phyloP scores from a whole-genome alignment of 1,140 invertebrate species.

The Drepana arcuata region DNA sequence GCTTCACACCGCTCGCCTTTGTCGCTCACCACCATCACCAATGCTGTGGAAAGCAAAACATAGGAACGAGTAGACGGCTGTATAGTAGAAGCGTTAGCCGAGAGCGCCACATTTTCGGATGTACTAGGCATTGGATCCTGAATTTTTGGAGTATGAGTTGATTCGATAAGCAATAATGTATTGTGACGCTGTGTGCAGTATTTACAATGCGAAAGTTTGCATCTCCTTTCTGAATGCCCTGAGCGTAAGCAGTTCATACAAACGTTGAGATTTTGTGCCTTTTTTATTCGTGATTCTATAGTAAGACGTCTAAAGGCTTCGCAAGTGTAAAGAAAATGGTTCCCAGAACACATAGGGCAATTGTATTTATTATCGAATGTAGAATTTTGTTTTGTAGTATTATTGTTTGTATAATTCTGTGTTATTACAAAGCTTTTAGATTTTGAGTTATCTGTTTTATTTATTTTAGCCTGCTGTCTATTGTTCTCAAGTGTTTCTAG shows the following conservation, averaged over 20 bases:
- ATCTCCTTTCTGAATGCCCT: slow-evolving; percentile 4
- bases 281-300: not conserved
- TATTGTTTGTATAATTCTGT: too few relatives aligned
- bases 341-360: slow-evolving; percentile 1
- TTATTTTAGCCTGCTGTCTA: not conserved
- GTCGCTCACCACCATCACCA: too few relatives aligned
- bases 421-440: too few relatives aligned
- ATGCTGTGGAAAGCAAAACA: too few relatives aligned
- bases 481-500: slow-evolving; percentile 6
- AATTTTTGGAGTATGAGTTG: not conserved
- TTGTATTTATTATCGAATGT: not conserved
- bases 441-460: too few relatives aligned
- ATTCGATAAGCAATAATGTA: slow-evolving; percentile 8
- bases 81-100: too few relatives aligned
- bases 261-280: not conserved
- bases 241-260: slow-evolving; percentile 7
- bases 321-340: slow-evolving; percentile 5
- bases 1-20: too few relatives aligned
- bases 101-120: too few relatives aligned
- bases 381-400: not conserved
- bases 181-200: slow-evolving; percentile 7
- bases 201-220: slow-evolving; percentile 5
- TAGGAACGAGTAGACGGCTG: too few relatives aligned
- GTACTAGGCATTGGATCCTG: too few relatives aligned
- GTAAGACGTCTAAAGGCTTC: slow-evolving; percentile 5